Conservation (phyloP, 2,113 vertebrate genomes). For the Hippocampus zosterae region DNA sequence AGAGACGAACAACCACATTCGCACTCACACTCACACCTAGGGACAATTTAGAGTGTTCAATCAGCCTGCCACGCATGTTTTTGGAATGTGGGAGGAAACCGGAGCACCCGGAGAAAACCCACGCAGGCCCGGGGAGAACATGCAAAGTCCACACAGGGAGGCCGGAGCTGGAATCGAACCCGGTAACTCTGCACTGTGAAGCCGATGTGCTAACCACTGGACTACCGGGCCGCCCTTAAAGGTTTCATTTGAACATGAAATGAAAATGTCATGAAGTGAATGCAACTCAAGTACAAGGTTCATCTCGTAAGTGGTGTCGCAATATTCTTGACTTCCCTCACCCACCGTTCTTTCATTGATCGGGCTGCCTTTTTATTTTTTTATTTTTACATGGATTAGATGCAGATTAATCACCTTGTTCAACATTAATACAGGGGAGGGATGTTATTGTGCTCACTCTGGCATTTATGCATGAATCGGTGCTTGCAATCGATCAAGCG, state of each 20-base stretch:
- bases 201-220: too few species aligned
- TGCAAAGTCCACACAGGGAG: too few species aligned
- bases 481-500: constrained; percentile 46
- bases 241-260: background rate
- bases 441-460: constrained; percentile 41
- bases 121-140: too few species aligned
- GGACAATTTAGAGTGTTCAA: too few species aligned
- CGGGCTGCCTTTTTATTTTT: background rate
- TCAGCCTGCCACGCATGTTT: too few species aligned
- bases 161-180: too few species aligned
- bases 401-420: constrained; percentile 46
- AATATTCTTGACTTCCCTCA: constrained; percentile 27
- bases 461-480: constrained; percentile 51
- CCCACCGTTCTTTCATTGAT: constrained; percentile 29
- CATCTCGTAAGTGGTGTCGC: constrained; percentile 26
- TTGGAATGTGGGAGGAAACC: too few species aligned
- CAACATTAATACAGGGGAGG: constrained; percentile 30
- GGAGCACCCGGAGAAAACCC: too few species aligned
- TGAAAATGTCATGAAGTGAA: background rate
- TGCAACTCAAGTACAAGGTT: background rate
- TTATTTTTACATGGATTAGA: constrained; percentile 34
- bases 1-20: too few species aligned
- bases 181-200: too few species aligned
- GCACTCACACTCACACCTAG: too few species aligned
- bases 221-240: too few species aligned